A percentile compares a stretch with the other conserved stretches of the same genome.
Evolutionary conservation across 1,140 invertebrate species (phyloP).

Genomic region (Bombus difficillimus): DNA sequence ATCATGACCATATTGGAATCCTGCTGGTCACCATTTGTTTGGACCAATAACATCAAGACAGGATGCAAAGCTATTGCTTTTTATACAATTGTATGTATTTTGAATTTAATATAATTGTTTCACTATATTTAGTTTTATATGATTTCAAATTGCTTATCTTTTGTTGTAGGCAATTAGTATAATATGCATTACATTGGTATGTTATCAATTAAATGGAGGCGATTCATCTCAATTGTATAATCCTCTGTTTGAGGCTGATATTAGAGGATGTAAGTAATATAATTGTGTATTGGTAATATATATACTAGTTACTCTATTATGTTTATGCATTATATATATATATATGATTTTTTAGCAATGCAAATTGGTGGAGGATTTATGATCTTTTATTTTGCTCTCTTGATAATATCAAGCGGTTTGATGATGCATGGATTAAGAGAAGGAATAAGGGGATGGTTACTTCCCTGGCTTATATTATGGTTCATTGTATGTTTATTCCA

Average conservation of each 20-base stretch:
- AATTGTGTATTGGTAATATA: neutral
- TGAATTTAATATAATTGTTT: neutral
- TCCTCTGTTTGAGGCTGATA: constrained; percentile 93
- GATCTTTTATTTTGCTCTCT: constrained; percentile 87
- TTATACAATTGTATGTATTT: constrained; percentile 86
- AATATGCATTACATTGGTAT: constrained; percentile 88
- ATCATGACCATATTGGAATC: constrained; percentile 89
- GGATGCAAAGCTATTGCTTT: constrained; percentile 90
- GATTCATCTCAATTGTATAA: constrained; percentile 94
- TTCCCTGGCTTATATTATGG: constrained; percentile 91
- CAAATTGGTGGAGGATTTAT: constrained; percentile 88
- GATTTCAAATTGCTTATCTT: neutral
- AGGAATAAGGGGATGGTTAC: constrained; percentile 88
- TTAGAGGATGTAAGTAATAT: constrained; percentile 87
- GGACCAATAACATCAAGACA: constrained; percentile 90
- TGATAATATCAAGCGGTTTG: constrained; percentile 86
- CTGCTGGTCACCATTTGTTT: constrained; percentile 94
- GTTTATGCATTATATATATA: neutral
- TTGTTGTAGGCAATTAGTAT: constrained; percentile 86
- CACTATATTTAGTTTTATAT: neutral
- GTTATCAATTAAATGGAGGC: constrained; percentile 91
- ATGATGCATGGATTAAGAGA: constrained; percentile 85
- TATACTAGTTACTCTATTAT: neutral
- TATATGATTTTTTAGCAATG: constrained; percentile 85
- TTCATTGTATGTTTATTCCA: constrained; percentile 89